These are phyloP conservation scores for Gryllus bimaculatus DNA, from an alignment of 1,140 invertebrate species.

Conservation along the genomic window DNA sequence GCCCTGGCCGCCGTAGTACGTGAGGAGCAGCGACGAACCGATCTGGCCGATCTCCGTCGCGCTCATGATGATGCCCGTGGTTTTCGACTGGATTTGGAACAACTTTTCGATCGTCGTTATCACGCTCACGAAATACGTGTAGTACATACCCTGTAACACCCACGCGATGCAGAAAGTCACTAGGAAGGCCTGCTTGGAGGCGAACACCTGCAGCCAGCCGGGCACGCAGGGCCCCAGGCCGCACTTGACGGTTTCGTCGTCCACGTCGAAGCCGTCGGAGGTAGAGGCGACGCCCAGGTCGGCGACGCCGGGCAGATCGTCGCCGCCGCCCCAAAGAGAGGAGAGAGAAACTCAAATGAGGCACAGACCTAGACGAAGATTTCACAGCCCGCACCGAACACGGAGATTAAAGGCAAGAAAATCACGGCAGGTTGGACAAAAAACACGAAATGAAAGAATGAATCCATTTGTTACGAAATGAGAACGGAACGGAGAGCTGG, in stretches of 20 bases:
- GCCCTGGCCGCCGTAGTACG: slow-evolving; percentile 86
- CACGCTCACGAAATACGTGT: slow-evolving; percentile 91
- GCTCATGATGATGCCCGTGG: slow-evolving; percentile 85
- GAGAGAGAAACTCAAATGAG: no score
- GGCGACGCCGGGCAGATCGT: no score
- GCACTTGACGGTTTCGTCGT: slow-evolving; percentile 42
- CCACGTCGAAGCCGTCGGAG: not conserved
- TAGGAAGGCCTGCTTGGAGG: slow-evolving; percentile 83
- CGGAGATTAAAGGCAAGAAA: no score
- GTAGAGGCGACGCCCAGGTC: no score
- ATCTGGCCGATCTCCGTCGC: slow-evolving; percentile 94
- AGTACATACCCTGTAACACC: slow-evolving; percentile 88
- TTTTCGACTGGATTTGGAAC: slow-evolving; percentile 90
- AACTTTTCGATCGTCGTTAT: slow-evolving; percentile 95
- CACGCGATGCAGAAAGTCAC: slow-evolving; percentile 78
- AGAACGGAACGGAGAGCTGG: no score
- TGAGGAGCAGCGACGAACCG: slow-evolving; percentile 74
- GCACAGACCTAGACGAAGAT: no score
- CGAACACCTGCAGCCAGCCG: slow-evolving; percentile 61
- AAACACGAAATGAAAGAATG: no score
- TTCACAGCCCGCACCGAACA: no score
- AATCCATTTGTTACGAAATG: no score
- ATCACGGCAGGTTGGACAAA: no score
- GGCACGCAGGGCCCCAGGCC: slow-evolving; percentile 60
- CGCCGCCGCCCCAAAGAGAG: no score